Conservation (phyloP, 1,140 invertebrate species). For the Drosophila seguyi region DNA sequence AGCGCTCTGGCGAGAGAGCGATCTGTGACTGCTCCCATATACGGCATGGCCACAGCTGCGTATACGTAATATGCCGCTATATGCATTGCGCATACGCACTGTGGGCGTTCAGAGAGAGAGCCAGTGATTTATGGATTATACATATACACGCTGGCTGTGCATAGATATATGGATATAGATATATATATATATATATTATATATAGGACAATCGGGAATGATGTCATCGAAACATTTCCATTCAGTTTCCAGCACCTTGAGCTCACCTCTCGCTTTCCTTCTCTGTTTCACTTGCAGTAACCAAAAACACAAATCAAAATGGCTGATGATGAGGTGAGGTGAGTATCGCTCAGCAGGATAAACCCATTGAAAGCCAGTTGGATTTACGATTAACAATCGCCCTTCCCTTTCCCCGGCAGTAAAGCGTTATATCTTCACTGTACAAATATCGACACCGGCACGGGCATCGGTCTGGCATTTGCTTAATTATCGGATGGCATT, state of each 20-base stretch:
- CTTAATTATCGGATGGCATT: not conserved
- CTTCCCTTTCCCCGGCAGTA: constrained; percentile 10
- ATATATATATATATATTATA: constrained; percentile 11
- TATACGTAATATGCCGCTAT: constrained; percentile 70
- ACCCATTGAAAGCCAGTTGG: not conserved
- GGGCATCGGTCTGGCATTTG: not conserved
- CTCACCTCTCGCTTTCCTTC: constrained; percentile 40
- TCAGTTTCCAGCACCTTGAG: constrained; percentile 37
- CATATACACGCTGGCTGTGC: constrained; percentile 3
- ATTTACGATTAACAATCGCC: constrained; percentile 38
- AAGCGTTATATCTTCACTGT: constrained; percentile 10
- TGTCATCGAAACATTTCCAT: constrained; percentile 45
- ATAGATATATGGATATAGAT: not conserved
- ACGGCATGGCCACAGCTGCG: constrained; percentile 64
- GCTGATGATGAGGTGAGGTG: constrained; percentile 96
- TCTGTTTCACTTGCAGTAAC: constrained; percentile 69
- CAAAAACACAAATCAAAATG: constrained; percentile 88
- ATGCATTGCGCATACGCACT: constrained; percentile 75
- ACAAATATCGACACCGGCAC: not conserved
- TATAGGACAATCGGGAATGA: constrained; percentile 52
- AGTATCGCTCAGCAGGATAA: constrained; percentile 85
- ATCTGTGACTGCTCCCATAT: constrained; percentile 64
- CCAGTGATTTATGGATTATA: constrained; percentile 36
- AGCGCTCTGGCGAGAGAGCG: not conserved
- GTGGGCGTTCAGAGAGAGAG: constrained; percentile 24